These are phyloP conservation scores for Gobius niger DNA, from an alignment of 2,113 vertebrate species.

Conservation along the genomic window DNA sequence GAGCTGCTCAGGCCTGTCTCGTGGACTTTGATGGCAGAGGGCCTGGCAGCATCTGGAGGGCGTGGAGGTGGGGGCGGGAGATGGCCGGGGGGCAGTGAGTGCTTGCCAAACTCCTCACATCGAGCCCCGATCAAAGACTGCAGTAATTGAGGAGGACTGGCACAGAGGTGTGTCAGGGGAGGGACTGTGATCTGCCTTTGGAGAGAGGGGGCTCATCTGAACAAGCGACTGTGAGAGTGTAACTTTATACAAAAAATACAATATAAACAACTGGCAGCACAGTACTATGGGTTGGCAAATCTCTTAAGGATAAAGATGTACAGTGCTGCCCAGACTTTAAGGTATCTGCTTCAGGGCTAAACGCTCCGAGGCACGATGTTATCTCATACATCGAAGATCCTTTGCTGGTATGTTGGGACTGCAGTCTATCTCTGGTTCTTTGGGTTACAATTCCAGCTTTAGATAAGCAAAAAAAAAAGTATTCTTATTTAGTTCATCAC, in stretches of 20 bases:
- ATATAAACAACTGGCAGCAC: not conserved
- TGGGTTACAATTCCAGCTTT: not conserved
- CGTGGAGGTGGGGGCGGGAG: not conserved
- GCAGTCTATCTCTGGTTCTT: not conserved
- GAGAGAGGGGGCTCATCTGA: conserved; percentile 10
- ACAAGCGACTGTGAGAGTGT: conserved; percentile 10
- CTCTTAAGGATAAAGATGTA: not conserved
- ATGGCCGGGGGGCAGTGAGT: conserved; percentile 30
- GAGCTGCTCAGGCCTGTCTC: conserved; percentile 33
- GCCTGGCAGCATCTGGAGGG: conserved; percentile 54
- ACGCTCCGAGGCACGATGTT: not conserved
- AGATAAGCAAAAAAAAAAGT: not conserved
- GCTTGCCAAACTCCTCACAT: conserved; percentile 49
- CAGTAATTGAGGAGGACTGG: conserved; percentile 55
- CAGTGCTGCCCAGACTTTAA: not conserved
- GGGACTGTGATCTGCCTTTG: conserved; percentile 9
- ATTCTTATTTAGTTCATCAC: not conserved
- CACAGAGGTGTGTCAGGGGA: conserved; percentile 29
- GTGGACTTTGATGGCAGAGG: conserved; percentile 41
- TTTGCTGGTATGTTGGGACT: not conserved
- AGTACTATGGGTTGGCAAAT: not conserved
- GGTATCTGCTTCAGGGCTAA: not conserved
- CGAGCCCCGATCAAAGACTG: conserved; percentile 60
- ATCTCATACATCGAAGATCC: not conserved
- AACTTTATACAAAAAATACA: not conserved